Conservation (phyloP, 1,140 invertebrate genomes). For the Potamilus streckersoni region DNA sequence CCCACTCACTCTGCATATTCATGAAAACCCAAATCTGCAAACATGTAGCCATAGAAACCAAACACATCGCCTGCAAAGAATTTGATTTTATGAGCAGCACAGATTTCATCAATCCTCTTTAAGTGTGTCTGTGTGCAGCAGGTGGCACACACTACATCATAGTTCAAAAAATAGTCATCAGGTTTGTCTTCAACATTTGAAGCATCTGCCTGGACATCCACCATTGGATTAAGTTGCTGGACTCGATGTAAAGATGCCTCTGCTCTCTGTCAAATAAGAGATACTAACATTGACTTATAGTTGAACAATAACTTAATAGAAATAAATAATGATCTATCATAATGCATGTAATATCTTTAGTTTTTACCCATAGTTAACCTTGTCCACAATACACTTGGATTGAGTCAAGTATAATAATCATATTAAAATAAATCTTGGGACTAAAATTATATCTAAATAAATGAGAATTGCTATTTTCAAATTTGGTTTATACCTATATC, state of each 20-base stretch:
- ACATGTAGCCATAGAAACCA: conserved; percentile 93
- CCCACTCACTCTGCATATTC: conserved; percentile 85
- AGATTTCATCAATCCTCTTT: conserved; percentile 82
- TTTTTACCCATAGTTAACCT: too few relatives aligned
- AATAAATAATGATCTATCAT: too few relatives aligned
- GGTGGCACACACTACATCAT: conserved; percentile 88
- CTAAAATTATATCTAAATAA: too few relatives aligned
- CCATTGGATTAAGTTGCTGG: conserved; percentile 92
- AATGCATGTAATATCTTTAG: too few relatives aligned
- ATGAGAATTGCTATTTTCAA: too few relatives aligned
- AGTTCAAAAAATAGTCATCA: conserved; percentile 80
- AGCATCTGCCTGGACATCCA: conserved; percentile 82
- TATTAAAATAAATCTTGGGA: too few relatives aligned
- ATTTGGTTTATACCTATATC: too few relatives aligned
- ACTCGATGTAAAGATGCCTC: conserved; percentile 82
- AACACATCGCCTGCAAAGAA: conserved; percentile 93
- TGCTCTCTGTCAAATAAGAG: conserved; percentile 76
- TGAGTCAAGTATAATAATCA: too few relatives aligned
- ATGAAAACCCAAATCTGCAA: conserved; percentile 88
- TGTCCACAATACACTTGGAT: too few relatives aligned
- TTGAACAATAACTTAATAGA: too few relatives aligned
- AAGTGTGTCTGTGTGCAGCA: conserved; percentile 79
- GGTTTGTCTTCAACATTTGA: conserved; percentile 74
- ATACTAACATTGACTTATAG: too few relatives aligned
- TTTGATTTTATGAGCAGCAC: conserved; percentile 82